Base-by-base conservation (phyloP, 1,140 invertebrate genomes). In the Papilio xuthus region DNA sequence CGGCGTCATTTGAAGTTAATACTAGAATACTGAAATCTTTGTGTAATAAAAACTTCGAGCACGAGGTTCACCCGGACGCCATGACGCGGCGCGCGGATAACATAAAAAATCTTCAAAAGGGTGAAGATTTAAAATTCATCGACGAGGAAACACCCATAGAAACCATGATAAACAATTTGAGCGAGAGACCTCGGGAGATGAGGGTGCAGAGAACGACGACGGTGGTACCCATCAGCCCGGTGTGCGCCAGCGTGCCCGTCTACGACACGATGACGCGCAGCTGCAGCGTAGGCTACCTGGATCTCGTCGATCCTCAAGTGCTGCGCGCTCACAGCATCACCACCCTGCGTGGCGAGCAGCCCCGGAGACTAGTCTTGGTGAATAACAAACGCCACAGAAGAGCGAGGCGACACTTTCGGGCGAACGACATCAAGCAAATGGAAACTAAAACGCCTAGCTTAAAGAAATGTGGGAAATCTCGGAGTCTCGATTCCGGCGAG, bases 261-360 rank as follows among this genome's bases (percentile, higher is more conserved):
- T 93, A 94, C n/a, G 96, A 97, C 79, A 96, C 96, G 0, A 97
- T 97, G 89, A 96, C 97, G 1, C 94, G 97, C 15, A 97, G 97
- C 84, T 98, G 97, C 86, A 97, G 97, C 87, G 97, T 98, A 2
- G 97, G 97, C 0, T 98, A 97, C 84, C 93, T 98, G 77, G 97
- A 98, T 83, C 94, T 97, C 60, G 96, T 97, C 0, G 97, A 97
- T 83, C 95, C 95, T 0, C 95, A 96, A 79, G 94, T 96, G 79
- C 95, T 96, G 4, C 96, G 96, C 15, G 96, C 96, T 26, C 96
- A 97, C n/a, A 96, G 96, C 2, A 78, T 97, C 15, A 94, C 95
- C 1, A 96, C 96, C 83, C 88, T 97, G 12, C 94, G 96, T 1
- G 96, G 96, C 80, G 96, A 97, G 78, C 95, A 96, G 1, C 96